phyloP scores from a whole-genome alignment of 2,888 invertebrate genomes.

The Patella caerulea region DNA sequence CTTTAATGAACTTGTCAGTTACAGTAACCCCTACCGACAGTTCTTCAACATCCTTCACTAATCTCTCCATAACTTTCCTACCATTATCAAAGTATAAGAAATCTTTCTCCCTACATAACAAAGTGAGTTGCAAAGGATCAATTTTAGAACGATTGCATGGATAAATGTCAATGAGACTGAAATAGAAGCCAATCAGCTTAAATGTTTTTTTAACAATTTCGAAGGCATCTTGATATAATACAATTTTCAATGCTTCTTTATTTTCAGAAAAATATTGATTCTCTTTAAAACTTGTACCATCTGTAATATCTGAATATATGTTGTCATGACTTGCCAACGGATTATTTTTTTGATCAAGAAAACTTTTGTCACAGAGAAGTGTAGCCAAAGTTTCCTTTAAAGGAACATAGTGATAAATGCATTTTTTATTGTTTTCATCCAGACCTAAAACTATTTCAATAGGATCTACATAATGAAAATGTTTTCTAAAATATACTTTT shows the following conservation, averaged over 20 bases:
- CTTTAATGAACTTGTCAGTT: no score
- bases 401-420: constrained; percentile 4
- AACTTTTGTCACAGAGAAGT: not conserved
- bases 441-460: not conserved
- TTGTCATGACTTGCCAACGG: not conserved
- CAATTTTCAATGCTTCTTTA: not conserved
- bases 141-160: constrained; percentile 3
- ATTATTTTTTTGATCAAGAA: not conserved
- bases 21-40: not conserved
- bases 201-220: constrained; percentile 4
- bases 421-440: constrained; percentile 5
- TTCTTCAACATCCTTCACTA: not conserved
- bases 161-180: not conserved
- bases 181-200: not conserved
- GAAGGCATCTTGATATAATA: constrained; percentile 5
- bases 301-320: not conserved
- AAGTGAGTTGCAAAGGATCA: not conserved
- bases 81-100: not conserved
- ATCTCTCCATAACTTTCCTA: not conserved
- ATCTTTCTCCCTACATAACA: not conserved
- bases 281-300: not conserved
- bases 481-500: not conserved
- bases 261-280: constrained; percentile 3
- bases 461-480: constrained; percentile 1
- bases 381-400: not conserved